Base-by-base conservation (phyloP, 1,140 invertebrate genomes). In the Agrilus planipennis region DNA sequence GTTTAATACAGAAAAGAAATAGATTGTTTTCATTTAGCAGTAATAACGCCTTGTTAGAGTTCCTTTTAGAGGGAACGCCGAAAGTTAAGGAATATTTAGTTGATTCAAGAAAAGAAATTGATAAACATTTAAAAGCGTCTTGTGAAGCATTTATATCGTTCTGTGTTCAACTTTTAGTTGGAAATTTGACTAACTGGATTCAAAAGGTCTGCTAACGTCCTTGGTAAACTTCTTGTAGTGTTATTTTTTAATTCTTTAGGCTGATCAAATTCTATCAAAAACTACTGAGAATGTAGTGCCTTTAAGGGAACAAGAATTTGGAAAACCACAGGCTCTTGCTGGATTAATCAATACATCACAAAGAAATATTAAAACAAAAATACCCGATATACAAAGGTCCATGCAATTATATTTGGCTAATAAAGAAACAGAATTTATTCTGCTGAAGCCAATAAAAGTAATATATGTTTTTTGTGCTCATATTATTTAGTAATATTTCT, bases 321-420 rank as follows among this genome's bases (percentile, higher is more conserved):
- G 66, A 0, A 61, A 63, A 28, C 65, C 72, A 1, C 65, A 75
- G 35, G 64, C 73, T 44, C 60, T 76, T 7, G 68, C 70, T 20
- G 57, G 63, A 20, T 67, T 75, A 32, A 73, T 81, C 1, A 57
- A 38, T 41, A 58, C 81, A 45, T 69, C 76, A 0, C 67, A 81
- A 49, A 73, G 80, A 30, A 65, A 76, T 25, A 81, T 94, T 17
- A 89, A 89, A 63, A 69, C 76, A 1, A 81, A 84, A 47, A 67
- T 94, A 17, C 79, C 87, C 0, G 69, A 70, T 3, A 65, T 96
- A 3, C 87, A 93, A 51, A 72, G 81, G 1, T 84, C 82, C 4
- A 91, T 97, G 89, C 81, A 89, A 49, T 69, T 97, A 0, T 97
- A 97, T 64, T 67, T 97, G 12, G 86, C 91, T n/a, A 97, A 96